Percentiles rank a stretch among this genome's conserved stretches.
These are phyloP conservation scores for Macrobrachium rosenbergii DNA, from an alignment of 1,140 invertebrate genomes.

Conservation along the genomic window DNA sequence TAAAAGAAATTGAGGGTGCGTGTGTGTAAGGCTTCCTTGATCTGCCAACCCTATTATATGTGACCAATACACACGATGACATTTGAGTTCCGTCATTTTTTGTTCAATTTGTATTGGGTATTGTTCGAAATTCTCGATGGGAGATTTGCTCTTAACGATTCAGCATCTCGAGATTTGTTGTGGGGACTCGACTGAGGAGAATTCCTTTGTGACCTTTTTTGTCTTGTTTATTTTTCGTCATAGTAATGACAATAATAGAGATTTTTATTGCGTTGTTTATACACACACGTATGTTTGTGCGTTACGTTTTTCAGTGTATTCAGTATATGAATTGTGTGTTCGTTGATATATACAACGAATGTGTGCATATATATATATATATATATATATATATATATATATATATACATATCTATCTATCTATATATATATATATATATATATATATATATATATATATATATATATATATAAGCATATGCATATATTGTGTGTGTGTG, in stretches of 20 bases:
- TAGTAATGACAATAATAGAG: too few species aligned
- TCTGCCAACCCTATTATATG: constrained; percentile 25
- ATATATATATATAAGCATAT: not conserved
- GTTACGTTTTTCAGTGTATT: too few species aligned
- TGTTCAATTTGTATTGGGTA: constrained; percentile 24
- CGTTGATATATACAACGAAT: not conserved
- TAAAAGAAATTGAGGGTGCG: not conserved
- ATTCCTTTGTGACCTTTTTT: too few species aligned
- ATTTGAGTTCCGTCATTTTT: constrained; percentile 24
- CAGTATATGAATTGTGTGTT: not conserved
- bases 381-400: not conserved
- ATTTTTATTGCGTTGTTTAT: too few species aligned
- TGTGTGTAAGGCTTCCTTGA: not conserved
- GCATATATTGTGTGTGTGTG: not conserved
- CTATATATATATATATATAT: not conserved
- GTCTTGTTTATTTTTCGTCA: too few species aligned
- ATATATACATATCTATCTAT: constrained; percentile 7
- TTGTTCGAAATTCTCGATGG: not conserved
- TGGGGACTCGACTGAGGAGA: too few species aligned
- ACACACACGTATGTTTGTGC: too few species aligned
- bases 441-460: not conserved
- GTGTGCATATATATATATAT: not conserved
- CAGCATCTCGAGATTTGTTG: too few species aligned
- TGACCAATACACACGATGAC: constrained; percentile 23
- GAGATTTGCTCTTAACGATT: constrained; percentile 15